Evolutionary conservation across 2,888 invertebrate genomes (phyloP), one percentile per base, ranked within the genome.

Genomic region (Acleris holmiana): DNA sequence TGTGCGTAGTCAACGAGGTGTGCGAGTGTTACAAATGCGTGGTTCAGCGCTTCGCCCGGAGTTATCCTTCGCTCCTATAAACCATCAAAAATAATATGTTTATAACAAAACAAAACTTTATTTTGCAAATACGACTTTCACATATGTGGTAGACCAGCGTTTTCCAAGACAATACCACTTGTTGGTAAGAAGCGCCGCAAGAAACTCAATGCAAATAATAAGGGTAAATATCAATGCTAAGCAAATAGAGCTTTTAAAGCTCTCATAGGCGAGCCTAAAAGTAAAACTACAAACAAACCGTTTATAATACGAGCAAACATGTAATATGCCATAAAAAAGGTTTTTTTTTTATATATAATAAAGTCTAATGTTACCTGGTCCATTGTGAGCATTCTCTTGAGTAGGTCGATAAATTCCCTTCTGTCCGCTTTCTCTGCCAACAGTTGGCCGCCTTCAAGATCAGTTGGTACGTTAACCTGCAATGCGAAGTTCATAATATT

Each of bases 301-400:
- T 29, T 29, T 8, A 25, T 25, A 1, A 8, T 29, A 29, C 8
- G 29, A 8, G 23, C 8, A 8, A 29, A 29, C n/a, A n/a, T n/a
- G n/a, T n/a, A n/a, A n/a, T n/a, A n/a, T n/a, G n/a, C n/a, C n/a
- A n/a, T n/a, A n/a, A n/a, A n/a, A n/a, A n/a, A n/a, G n/a, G n/a
- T n/a, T n/a, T n/a, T n/a, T n/a, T n/a, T n/a, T n/a, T n/a, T n/a
- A n/a, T n/a, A n/a, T n/a, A n/a, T n/a, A n/a, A n/a, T n/a, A n/a
- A 2, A 25, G 15, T 66, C 70, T 65, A n/a, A 41, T 41, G 44
- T 44, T 93, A 96, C 96, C 95, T 98, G 98, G 93, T 99, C 99
- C 95, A 99, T 97, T 17, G 99, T 99, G 63, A 99, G 94, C 99
- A 99, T 99, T 78, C 98, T 94, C 91, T 99, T 99, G 59, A 99